Evolutionary conservation across 2,888 invertebrate genomes (phyloP), one percentile per base, ranked within the genome.

Genomic region (Andrena fulva): DNA sequence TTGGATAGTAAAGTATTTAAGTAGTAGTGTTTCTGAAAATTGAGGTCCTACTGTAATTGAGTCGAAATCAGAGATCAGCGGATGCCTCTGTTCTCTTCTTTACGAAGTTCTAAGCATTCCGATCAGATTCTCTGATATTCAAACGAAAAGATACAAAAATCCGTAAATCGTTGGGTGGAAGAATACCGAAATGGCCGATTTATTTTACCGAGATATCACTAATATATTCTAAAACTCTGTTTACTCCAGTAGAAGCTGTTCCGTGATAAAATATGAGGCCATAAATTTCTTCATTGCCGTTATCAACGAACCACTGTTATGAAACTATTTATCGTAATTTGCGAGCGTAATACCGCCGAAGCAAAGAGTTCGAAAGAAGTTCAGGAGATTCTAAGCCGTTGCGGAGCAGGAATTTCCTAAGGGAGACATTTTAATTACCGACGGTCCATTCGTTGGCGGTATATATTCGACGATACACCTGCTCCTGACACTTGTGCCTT

Each of bases 371-470:
- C 7, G 48, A 75, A 84, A 87, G 76, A 87, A 82, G 74, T 82
- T 77, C 29, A n/a, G 24, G 35, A 54, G 71, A 76, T 72, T 56
- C 62, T 60, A 72, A 52, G 75, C 79, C 29, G 24, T 6, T 24
- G 60, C 67, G 54, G 42, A 33, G 24, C 56, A 31, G 29, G 29
- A 81, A 76, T 90, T 91, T 88, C 89, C 87, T 91, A 82, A 83
- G 89, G 91, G 89, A 89, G 89, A 92, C 91, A 89, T 92, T 92
- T 92, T 91, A 92, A 92, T 92, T 92, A 92, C 91, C 86, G 85
- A 75, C 85, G 86, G 84, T 84, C 88, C 85, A 88, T 89, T 92
- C 89, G 87, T 83, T 85, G 79, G 82, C 78, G 80, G 89, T 90
- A 87, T 90, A 92, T 90, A 90, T 87, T 86, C 87, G 82, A 80